Evolutionary conservation across 2,113 vertebrate species (phyloP).

Genomic region (Cavia aperea): DNA sequence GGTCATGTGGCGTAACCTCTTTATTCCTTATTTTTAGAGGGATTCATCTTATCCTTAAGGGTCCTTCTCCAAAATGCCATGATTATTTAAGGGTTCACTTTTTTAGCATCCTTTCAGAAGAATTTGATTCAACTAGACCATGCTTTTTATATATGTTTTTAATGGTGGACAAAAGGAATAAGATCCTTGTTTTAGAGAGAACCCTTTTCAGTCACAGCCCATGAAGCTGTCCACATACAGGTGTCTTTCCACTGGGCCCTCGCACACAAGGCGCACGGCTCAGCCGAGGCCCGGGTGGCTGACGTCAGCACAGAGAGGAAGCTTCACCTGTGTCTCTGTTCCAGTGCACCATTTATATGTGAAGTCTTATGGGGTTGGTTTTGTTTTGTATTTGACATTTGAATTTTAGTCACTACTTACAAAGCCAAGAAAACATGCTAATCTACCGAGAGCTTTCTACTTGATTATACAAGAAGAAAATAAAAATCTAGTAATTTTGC

Average conservation of each 20-base stretch:
- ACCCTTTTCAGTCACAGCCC: neutral
- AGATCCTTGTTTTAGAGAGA: neutral
- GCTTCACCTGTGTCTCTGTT: neutral
- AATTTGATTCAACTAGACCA: neutral
- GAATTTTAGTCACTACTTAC: constrained; percentile 9
- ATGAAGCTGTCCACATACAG: neutral
- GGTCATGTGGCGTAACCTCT: neutral
- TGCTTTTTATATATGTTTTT: constrained; percentile 8
- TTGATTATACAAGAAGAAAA: constrained; percentile 5
- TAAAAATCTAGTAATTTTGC: constrained; percentile 12
- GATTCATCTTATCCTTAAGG: constrained; percentile 18
- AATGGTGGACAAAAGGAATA: neutral
- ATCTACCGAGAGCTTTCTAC: neutral
- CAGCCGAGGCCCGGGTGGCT: constrained; percentile 30
- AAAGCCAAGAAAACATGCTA: neutral
- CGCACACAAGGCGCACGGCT: constrained; percentile 10
- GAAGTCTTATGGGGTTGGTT: neutral
- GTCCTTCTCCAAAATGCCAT: neutral
- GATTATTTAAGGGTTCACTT: neutral
- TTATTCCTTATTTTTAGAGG: constrained; percentile 16
- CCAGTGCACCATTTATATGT: constrained; percentile 32
- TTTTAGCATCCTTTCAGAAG: neutral
- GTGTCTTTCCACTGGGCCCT: neutral
- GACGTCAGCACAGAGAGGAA: neutral
- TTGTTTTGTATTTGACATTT: constrained; percentile 26